Evolutionary conservation across 2,888 invertebrate genomes (phyloP), one percentile per base, ranked within the genome.

Genomic region (Antheraea assamensis): DNA sequence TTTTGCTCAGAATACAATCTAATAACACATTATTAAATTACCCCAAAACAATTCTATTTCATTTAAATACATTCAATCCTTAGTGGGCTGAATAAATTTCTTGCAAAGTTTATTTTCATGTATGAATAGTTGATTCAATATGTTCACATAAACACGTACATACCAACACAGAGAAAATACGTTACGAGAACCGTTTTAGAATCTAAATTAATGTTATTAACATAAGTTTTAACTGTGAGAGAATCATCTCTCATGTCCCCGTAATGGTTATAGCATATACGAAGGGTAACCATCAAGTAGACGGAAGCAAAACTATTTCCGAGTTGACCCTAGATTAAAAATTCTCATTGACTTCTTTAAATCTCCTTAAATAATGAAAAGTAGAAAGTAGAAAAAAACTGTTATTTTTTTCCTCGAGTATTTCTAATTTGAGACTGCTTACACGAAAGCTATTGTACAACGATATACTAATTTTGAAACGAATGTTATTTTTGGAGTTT

Each of bases 131-230:
- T 73, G 75, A 81, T 80, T 80, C 75, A 81, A 78, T 78, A 78
- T 68, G 35, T 35, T 21, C 35, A 35, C 21, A n/a, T 21, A 24
- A 24, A 58, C 10, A 58, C 19, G 76, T 76, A 72, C 64, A 42
- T 70, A 75, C 73, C 74, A 58, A 35, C 75, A 83, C 82, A 80
- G 77, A 83, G 78, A 80, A 61, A 27, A 17, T 78, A 78, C 75
- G 77, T 78, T 78, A 80, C 79, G 77, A 77, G 81, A 82, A 81
- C 78, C 76, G 77, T 82, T 82, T 80, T 78, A 78, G 80, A 82
- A 82, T 81, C 78, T 78, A 80, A 83, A 84, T 82, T 82, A 85
- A 84, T 83, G 82, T 79, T 84, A 85, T 86, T 87, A 86, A 81
- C 86, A 86, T 87, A 82, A 75, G 75, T 72, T 66, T 71, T 71